These are phyloP conservation scores for Endotricha flammealis DNA, from an alignment of 2,888 invertebrate genomes.

Conservation along the genomic window DNA sequence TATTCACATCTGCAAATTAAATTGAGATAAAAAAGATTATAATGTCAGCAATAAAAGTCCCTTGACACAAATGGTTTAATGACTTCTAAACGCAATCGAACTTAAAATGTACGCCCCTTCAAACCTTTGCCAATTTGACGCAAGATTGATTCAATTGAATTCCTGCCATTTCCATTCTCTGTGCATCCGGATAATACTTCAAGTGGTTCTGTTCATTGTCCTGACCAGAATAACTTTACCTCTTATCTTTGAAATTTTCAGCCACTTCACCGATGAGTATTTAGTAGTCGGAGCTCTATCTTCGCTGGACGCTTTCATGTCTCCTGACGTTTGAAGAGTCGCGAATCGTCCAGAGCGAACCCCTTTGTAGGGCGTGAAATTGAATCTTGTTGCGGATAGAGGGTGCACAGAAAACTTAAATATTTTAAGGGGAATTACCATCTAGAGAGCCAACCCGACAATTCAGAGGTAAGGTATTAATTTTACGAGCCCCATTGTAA, in stretches of 20 bases:
- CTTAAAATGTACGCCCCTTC: slow-evolving; percentile 40
- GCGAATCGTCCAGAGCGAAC: slow-evolving; percentile 59
- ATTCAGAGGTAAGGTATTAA: slow-evolving; percentile 71
- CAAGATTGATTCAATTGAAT: slow-evolving; percentile 71
- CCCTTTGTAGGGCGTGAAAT: slow-evolving; percentile 75
- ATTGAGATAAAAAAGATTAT: too few relatives aligned
- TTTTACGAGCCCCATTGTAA: slow-evolving; percentile 68
- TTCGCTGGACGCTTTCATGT: slow-evolving; percentile 54
- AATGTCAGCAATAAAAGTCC: too few relatives aligned
- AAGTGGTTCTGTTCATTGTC: slow-evolving; percentile 46
- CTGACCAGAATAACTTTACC: slow-evolving; percentile 46
- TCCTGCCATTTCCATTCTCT: slow-evolving; percentile 55
- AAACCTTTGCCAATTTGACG: slow-evolving; percentile 62
- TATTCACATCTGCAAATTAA: too few relatives aligned
- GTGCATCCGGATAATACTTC: slow-evolving; percentile 68
- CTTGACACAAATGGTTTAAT: too few relatives aligned
- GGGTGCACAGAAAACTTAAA: slow-evolving; percentile 72
- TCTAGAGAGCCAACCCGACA: slow-evolving; percentile 53
- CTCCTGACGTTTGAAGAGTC: slow-evolving; percentile 68
- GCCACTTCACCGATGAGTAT: slow-evolving; percentile 27
- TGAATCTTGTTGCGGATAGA: slow-evolving; percentile 75
- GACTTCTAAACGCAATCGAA: slow-evolving; percentile 34
- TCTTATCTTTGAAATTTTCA: slow-evolving; percentile 29
- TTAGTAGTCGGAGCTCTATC: slow-evolving; percentile 44
- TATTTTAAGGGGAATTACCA: slow-evolving; percentile 73